Base-by-base conservation (phyloP, 2,888 invertebrate species). In the Callyntrura guangdongensis region DNA sequence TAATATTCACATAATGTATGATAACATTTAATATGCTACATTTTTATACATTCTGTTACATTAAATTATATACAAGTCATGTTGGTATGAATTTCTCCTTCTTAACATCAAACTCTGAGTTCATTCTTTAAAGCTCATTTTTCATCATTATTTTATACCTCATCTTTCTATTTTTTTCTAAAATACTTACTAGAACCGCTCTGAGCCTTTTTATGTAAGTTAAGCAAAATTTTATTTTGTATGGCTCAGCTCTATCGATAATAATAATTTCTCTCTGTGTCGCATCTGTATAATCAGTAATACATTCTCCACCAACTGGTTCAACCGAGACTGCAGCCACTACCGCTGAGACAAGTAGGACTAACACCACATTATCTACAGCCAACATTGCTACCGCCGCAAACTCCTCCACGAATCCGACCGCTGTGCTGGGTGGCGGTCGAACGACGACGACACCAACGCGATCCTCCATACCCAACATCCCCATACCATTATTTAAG, bases 261-360 rank as follows among this genome's bases (percentile, higher is more conserved):
- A 69, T 67, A 67, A 79, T 81, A 20, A 69, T 67, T 27, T 87
- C 53, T 85, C 74, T 59, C 77, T 67, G 17, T 86, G 79, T 86
- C 22, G 14, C 77, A 53, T 79, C 79, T 59, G 56, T 79, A 53
- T 27, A 79, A 79, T 59, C 86, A 84, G 89, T 90, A 53, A 49
- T 90, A 53, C 89, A 85, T 79, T 90, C 89, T 64, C 89, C 89
- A 77, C 67, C 89, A 17, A 69, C 69, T 56, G 83, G 77, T 59
- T 45, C 77, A 14, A 79, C 67, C 56, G 85, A 72, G 53, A 49
- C 74, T 53, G 84, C 49, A 67, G 69, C 74, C 49, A 53, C n/a
- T 14, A 59, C 74, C 45, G 22, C n/a, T 56, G 79, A 82, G 45
- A 47, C 82, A 61, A 82, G 69, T 74, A 86, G 74, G 17, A 72